phyloP scores from a whole-genome alignment of 2,113 vertebrate genomes.

The Cyprinodon brontotheroides region DNA sequence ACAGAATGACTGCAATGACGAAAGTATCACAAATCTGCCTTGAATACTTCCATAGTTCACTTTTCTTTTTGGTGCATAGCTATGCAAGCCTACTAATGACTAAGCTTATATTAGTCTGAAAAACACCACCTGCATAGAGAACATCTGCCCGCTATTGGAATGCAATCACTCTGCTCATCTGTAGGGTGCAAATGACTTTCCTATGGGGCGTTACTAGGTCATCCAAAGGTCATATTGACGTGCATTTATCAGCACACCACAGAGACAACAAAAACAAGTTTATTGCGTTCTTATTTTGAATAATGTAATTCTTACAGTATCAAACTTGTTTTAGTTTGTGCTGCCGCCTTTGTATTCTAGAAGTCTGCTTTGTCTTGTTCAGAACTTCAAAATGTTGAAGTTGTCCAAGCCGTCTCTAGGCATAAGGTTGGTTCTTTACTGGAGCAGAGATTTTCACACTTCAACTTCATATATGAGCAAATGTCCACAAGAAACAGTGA shows the following conservation, averaged over 20 bases:
- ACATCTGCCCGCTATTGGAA: slow-evolving; percentile 62
- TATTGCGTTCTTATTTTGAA: neutral
- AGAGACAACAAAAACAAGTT: neutral
- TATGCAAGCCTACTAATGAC: slow-evolving; percentile 32
- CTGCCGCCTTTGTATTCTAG: neutral
- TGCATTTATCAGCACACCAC: neutral
- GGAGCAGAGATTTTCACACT: neutral
- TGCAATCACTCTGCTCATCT: slow-evolving; percentile 48
- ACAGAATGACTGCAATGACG: slow-evolving; percentile 10
- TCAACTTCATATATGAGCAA: neutral
- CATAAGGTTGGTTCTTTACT: neutral
- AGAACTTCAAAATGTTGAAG: neutral
- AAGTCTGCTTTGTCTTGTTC: neutral
- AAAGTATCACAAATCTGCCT: slow-evolving; percentile 4
- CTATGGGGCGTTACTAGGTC: slow-evolving; percentile 53
- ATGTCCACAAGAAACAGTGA: neutral
- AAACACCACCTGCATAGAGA: slow-evolving; percentile 56
- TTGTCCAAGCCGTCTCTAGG: neutral
- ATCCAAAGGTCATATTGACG: slow-evolving; percentile 47
- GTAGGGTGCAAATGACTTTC: slow-evolving; percentile 50
- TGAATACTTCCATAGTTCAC: slow-evolving; percentile 7
- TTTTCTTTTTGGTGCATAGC: neutral
- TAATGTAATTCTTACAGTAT: neutral
- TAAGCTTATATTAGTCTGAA: slow-evolving; percentile 32
- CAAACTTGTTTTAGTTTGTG: neutral